These are phyloP conservation scores for Dunckerocampus dactyliophorus DNA, from an alignment of 2,113 vertebrate species.

Conservation along the genomic window DNA sequence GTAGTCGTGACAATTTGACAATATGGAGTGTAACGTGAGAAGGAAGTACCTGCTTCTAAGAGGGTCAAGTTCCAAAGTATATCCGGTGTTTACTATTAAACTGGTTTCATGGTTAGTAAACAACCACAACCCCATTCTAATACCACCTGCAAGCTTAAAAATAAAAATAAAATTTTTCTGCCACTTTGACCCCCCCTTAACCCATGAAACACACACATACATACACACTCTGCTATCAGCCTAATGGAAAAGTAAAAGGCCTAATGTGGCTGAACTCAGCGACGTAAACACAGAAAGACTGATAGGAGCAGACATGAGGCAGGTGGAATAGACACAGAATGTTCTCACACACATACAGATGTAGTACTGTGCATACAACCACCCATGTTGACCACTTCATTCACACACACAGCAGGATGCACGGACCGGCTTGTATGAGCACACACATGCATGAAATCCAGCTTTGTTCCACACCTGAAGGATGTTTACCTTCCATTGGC, in stretches of 20 bases:
- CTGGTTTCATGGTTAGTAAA: no score
- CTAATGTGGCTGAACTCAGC: slow-evolving; percentile 50
- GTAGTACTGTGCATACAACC: slow-evolving; percentile 26
- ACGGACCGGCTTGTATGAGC: not conserved
- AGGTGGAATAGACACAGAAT: slow-evolving; percentile 52
- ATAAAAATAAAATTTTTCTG: not conserved
- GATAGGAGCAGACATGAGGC: slow-evolving; percentile 43
- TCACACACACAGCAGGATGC: slow-evolving; percentile 9
- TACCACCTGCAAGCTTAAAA: not conserved
- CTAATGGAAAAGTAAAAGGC: slow-evolving; percentile 64
- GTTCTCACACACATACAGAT: slow-evolving; percentile 21
- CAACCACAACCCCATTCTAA: not conserved
- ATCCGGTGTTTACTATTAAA: no score
- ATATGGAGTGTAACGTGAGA: slow-evolving; percentile 2
- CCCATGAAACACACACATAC: slow-evolving; percentile 24
- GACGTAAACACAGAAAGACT: slow-evolving; percentile 51
- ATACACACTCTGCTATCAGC: slow-evolving; percentile 43
- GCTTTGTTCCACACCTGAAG: slow-evolving; percentile 14
- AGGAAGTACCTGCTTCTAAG: no score
- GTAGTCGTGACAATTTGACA: no score
- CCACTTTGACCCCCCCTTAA: slow-evolving; percentile 28
- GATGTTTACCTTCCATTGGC: slow-evolving; percentile 25
- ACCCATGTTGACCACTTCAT: slow-evolving; percentile 6
- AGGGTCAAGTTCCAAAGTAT: no score
- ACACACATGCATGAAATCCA: not conserved